Conservation (phyloP, 2,888 invertebrate genomes). For the Arrhopalites spinosus region DNA sequence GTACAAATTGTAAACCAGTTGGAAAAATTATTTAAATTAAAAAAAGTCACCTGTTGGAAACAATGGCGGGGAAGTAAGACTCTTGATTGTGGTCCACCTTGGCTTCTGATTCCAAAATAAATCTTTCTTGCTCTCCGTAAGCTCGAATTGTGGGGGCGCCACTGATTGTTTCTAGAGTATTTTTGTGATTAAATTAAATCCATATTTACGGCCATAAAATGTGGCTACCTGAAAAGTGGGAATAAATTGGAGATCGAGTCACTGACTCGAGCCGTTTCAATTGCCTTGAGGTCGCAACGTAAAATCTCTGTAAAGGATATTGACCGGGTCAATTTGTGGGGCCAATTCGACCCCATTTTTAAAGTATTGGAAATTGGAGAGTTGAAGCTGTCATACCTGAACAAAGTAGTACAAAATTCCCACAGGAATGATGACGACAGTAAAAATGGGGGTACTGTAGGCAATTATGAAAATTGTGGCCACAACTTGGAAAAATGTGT, state of each 20-base stretch:
- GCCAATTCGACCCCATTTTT: too few species aligned
- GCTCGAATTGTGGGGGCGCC: slow-evolving; percentile 60
- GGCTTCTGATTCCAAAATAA: slow-evolving; percentile 61
- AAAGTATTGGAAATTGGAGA: too few species aligned
- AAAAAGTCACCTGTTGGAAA: slow-evolving; percentile 33
- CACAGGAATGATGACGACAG: slow-evolving; percentile 79
- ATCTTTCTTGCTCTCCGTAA: slow-evolving; percentile 55
- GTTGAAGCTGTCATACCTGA: slow-evolving; percentile 61
- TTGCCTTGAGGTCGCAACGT: slow-evolving; percentile 64
- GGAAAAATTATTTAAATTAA: neutral
- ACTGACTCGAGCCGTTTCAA: slow-evolving; percentile 60
- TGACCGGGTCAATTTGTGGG: too few species aligned
- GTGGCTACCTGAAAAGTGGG: slow-evolving; percentile 59
- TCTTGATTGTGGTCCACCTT: slow-evolving; percentile 62
- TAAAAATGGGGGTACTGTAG: slow-evolving; percentile 80
- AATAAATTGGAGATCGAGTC: slow-evolving; percentile 65
- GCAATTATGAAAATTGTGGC: slow-evolving; percentile 87
- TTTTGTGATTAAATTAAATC: too few species aligned
- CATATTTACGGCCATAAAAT: too few species aligned
- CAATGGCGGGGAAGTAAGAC: slow-evolving; percentile 54
- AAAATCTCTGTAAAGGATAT: slow-evolving; percentile 62
- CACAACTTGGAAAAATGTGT: slow-evolving; percentile 63
- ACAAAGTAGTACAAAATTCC: slow-evolving; percentile 81
- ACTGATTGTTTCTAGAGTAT: slow-evolving; percentile 59
- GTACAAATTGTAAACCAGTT: neutral